Base-by-base conservation (phyloP, 2,888 invertebrate genomes). In the Tiphia femorata region DNA sequence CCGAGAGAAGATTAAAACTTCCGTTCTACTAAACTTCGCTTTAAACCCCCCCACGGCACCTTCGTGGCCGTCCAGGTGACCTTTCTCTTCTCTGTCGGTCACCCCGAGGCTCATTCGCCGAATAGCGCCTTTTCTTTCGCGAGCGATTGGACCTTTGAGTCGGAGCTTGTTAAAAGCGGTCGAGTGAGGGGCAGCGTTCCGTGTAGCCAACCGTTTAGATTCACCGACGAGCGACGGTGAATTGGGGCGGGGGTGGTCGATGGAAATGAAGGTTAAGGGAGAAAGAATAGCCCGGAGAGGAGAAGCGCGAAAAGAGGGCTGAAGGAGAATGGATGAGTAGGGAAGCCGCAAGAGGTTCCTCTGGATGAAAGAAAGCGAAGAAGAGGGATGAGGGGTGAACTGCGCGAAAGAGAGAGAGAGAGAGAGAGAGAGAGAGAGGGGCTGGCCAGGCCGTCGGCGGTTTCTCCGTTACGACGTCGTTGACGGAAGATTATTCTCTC, bases 1-100 rank as follows among this genome's bases (percentile, higher is more conserved):
- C 57, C 27, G 44, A 37, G n/a, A 49, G 56, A 69, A 73, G 70
- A 76, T 76, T 76, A 75, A 76, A 76, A 75, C 66, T 75, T 73
- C 49, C 62, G 49, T 48, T 49, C 58, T 58, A 44, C 62, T 67
- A 68, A 73, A 69, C 62, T 72, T 58, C 56, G 49, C 58, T 61
- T 64, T 62, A 59, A n/a, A n/a, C 56, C 61, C 55, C 52, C n/a
- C n/a, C 33, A 14, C 33, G 33, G 33, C 33, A 6, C 23, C 25
- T 46, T 44, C 29, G 7, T 16, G 7, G 19, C 49, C 23, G 25
- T 2, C 10, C 12, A 16, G 23, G n/a, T 12, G 23, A 17, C 27
- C 38, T 17, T 49, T 6, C 10, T 41, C 30, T 8, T 40, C 20
- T 50, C 33, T 17, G 14, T 19, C 42, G 20, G 27, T 46, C 30